A percentile compares a stretch with the other conserved stretches of the same genome.
phyloP scores from a whole-genome alignment of 1,140 invertebrate genomes.

The Calliopsis andreniformis region DNA sequence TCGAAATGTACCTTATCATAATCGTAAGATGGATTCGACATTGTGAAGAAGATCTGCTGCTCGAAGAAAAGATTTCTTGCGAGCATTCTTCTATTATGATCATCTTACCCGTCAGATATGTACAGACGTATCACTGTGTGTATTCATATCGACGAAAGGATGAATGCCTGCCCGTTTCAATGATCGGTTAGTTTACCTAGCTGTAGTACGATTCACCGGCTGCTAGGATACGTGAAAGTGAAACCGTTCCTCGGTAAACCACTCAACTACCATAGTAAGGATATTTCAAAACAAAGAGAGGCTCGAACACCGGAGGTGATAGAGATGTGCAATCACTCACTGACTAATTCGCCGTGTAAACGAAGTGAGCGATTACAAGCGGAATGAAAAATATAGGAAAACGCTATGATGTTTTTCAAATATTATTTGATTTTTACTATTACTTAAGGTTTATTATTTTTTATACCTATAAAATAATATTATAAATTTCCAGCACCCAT shows the following conservation, averaged over 20 bases:
- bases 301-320: neutral
- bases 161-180: neutral
- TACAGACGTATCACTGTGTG: neutral
- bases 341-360: too few species aligned
- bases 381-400: too few species aligned
- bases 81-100: neutral
- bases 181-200: neutral
- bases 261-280: neutral
- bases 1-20: neutral
- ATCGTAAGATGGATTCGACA: neutral
- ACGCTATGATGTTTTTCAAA: too few species aligned
- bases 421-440: too few species aligned
- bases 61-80: neutral
- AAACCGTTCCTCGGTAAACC: slow-evolving; percentile 3
- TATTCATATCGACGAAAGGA: neutral
- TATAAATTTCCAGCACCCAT: slow-evolving; percentile 35
- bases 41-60: neutral
- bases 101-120: neutral
- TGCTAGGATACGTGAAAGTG: slow-evolving; percentile 18
- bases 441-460: too few species aligned
- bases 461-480: too few species aligned
- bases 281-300: neutral
- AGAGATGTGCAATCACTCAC: too few species aligned
- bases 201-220: neutral
- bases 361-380: too few species aligned